Evolutionary conservation across 2,797 vertebrate genomes (phyloP).

Genomic region (Oreochromis mossambicus): DNA sequence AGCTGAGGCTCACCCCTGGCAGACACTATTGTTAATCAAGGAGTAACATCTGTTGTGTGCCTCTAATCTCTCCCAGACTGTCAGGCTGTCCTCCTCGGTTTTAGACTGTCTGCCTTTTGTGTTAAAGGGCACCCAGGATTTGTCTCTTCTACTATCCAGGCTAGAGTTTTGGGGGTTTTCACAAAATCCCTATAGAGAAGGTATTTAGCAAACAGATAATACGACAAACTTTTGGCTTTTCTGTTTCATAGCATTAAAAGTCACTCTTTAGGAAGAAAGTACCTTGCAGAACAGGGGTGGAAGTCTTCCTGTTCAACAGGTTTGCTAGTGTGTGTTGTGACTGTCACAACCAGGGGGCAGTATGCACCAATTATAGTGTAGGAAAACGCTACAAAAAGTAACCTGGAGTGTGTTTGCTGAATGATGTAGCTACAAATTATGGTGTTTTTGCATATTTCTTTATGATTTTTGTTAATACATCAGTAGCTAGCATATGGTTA

Average conservation of each 20-base stretch:
- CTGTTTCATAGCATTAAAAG: not conserved
- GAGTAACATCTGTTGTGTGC: constrained; percentile 74
- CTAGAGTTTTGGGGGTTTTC: not conserved
- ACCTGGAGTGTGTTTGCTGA: not conserved
- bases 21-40: constrained; percentile 75
- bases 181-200: not conserved
- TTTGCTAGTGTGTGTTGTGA: constrained; percentile 23
- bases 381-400: not conserved
- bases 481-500: constrained; percentile 40
- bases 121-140: constrained; percentile 53
- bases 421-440: not conserved
- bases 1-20: constrained; percentile 67
- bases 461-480: not conserved
- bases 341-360: constrained; percentile 54
- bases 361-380: constrained; percentile 34
- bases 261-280: not conserved
- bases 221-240: not conserved
- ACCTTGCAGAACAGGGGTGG: not conserved
- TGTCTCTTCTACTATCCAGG: constrained; percentile 19
- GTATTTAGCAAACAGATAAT: not conserved
- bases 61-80: constrained; percentile 68
- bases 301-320: constrained; percentile 2
- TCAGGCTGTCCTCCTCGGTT: constrained; percentile 52
- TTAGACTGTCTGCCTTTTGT: constrained; percentile 67
- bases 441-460: not conserved